Base-by-base conservation (phyloP, 1,140 invertebrate genomes). In the Drosophila tsacasi region DNA sequence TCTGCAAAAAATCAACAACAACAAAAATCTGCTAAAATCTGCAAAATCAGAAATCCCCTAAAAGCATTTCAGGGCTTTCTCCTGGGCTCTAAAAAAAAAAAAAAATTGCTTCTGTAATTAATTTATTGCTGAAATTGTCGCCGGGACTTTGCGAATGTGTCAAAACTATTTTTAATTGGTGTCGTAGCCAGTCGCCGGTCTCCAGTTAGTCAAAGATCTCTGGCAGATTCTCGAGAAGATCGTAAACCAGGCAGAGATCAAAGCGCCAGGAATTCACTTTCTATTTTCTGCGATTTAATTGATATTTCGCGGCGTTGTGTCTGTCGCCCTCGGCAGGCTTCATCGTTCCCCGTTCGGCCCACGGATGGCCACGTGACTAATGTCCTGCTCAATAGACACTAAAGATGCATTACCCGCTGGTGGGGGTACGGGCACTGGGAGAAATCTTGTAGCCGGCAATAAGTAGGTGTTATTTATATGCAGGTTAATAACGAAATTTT, bases 101-200 rank as follows among this genome's bases (percentile, higher is more conserved):
- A 40, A 19, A 13, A 46, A 46, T 23, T 13, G 7, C 30, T 30
- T 21, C 12, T 73, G 84, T 89, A 89, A 87, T 87, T 87, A 89
- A 89, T 89, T 89, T 89, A 89, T 89, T 81, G 78, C 85, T 63
- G 35, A 75, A 83, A 84, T 81, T 78, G 74, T 78, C 66, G 76
- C 72, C 23, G 13, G 37, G 74, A 60, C 63, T 76, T 73, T 57
- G 84, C 76, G 58, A 81, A 81, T 54, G 84, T 87, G 84, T 87
- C 84, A 87, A 87, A 89, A 89, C 84, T 90, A 90, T 89, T 89
- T 89, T 89, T 89, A 89, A 89, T 89, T 90, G 85, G 81, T 68
- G 47, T 54, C 49, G 40, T 8, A 25, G 47, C 17, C 2, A 30
- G 49, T 52, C 12, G 25, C 27, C 30, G 1, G 40, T 55, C 64